Conservation (phyloP, 1,140 invertebrate genomes). For the Araneus ventricosus region DNA sequence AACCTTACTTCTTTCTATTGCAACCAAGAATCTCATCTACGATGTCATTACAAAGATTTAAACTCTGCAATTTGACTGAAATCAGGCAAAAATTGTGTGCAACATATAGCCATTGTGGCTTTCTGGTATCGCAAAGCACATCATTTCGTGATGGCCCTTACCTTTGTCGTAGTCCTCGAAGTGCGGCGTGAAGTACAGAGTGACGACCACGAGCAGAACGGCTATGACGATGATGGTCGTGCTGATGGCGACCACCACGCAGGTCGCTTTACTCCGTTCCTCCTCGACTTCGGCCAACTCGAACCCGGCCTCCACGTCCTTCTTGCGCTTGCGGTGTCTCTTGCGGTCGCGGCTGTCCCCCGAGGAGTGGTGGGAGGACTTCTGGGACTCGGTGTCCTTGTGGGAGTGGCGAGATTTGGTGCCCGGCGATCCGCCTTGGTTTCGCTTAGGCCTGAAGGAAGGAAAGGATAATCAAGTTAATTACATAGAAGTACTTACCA, state of each 20-base stretch:
- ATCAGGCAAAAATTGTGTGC: too few species aligned
- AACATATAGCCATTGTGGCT: too few species aligned
- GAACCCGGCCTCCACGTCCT: neutral
- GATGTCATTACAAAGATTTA: too few species aligned
- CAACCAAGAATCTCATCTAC: too few species aligned
- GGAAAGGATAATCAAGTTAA: too few species aligned
- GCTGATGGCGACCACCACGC: constrained; percentile 66
- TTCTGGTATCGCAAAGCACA: too few species aligned
- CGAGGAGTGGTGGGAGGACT: constrained; percentile 48
- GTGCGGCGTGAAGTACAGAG: constrained; percentile 65
- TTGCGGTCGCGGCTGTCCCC: neutral
- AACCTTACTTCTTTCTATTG: too few species aligned
- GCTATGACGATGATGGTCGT: constrained; percentile 65
- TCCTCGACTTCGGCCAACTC: neutral
- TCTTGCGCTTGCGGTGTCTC: neutral
- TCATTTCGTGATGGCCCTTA: neutral
- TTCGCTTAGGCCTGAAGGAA: constrained; percentile 23
- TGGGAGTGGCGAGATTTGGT: constrained; percentile 62
- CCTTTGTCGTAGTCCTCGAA: constrained; percentile 46
- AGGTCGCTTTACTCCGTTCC: constrained; percentile 62
- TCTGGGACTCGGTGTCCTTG: constrained; percentile 26
- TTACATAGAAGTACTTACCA: too few species aligned
- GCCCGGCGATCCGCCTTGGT: constrained; percentile 1
- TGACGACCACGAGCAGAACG: constrained; percentile 60
- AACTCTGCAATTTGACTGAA: too few species aligned